Base-by-base conservation (phyloP, 2,888 invertebrate species). In the Caenorhabditis angaria region DNA sequence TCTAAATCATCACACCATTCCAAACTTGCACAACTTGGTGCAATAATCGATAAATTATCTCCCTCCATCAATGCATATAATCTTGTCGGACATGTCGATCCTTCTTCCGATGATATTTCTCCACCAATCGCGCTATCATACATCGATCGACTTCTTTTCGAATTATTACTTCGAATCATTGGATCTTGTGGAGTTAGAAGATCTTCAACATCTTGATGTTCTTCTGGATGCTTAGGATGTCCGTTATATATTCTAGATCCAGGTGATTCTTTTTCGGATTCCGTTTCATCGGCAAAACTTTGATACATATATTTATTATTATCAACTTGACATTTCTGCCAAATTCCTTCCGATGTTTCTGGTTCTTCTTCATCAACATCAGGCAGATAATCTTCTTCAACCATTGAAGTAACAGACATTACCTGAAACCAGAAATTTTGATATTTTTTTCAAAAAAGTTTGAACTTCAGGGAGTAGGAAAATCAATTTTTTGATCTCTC, bases 91-190 rank as follows among this genome's bases (percentile, higher is more conserved):
- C 60, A 66, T 0, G 56, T 66, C 0, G 76, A 76, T n/a, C 76
- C 82, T 22, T 82, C 82, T 20, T 82, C 82, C 25, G 66, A 78
- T 27, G 80, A 76, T 6, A 82, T 60, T 22, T 82, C 83, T 0
- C 78, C 78, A 1, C 79, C 82, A 28, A 83, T 80, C 22, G 82
- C 82, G 25, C 82, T 82, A 65, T 83, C 83, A 55, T 82, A 81
- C 82, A 83, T 82, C 14, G 80, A 81, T 29, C 72, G 59, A 41
- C 72, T 70, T 41, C 50, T 56, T 32, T 70, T 75, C n/a, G 77
- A 77, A 47, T 77, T 58, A 24, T 61, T 64, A 63, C 77, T 77
- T 62, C 63, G 27, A 55, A 27, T 60, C 24, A 54, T 54, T 27
- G 18, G 25, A 5, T 27, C 20, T n/a, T 22, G 29, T 28, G 20